These are phyloP conservation scores for Dioctria linearis DNA, from an alignment of 2,888 invertebrate species.

Conservation along the genomic window DNA sequence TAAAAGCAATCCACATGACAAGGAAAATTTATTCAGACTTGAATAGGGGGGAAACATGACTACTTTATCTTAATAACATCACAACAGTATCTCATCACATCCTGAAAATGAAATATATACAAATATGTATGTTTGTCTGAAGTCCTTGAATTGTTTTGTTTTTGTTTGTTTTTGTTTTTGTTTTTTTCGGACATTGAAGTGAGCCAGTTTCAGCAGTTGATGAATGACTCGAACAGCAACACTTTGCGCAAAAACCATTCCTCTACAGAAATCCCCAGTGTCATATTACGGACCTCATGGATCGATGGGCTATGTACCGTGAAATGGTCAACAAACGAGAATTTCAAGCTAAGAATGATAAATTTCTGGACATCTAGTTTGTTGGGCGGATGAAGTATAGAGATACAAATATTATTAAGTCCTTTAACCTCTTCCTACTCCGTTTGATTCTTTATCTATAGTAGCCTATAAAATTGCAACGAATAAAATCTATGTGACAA, in stretches of 20 bases:
- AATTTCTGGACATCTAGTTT: slow-evolving; percentile 12
- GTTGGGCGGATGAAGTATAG: neutral
- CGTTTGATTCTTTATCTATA: neutral
- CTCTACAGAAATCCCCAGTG: slow-evolving; percentile 17
- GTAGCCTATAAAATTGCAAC: neutral
- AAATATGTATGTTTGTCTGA: neutral
- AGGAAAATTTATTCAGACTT: slow-evolving; percentile 30
- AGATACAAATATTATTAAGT: neutral
- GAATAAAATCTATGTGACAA: neutral
- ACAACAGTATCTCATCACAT: slow-evolving; percentile 40
- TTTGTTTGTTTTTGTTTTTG: too few species aligned
- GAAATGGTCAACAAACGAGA: slow-evolving; percentile 41
- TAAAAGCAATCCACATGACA: slow-evolving; percentile 2
- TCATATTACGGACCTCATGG: slow-evolving; percentile 32
- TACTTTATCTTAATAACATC: slow-evolving; percentile 48
- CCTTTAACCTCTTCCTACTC: neutral
- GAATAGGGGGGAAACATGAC: neutral
- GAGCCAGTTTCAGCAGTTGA: slow-evolving; percentile 15
- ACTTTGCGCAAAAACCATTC: slow-evolving; percentile 23
- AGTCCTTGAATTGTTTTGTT: too few species aligned
- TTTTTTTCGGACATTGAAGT: slow-evolving; percentile 25
- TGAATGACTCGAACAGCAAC: slow-evolving; percentile 16
- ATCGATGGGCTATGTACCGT: slow-evolving; percentile 43
- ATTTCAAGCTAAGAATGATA: slow-evolving; percentile 34
- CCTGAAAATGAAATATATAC: slow-evolving; percentile 37